These are phyloP conservation scores for Pongo abelii DNA, from an alignment of 2,113 vertebrate genomes.

Conservation along the genomic window DNA sequence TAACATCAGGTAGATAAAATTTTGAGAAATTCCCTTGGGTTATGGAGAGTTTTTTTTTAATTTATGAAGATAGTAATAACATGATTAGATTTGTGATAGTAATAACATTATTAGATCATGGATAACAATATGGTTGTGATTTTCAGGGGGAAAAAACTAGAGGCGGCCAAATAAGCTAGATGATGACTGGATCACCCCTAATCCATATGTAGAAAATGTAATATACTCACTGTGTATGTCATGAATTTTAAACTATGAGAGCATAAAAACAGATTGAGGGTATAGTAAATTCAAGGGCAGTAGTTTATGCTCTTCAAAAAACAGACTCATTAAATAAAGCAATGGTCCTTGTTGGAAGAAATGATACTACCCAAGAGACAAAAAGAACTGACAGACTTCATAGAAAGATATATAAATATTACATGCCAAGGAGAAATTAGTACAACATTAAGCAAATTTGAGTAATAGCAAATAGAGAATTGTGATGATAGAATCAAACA, in stretches of 20 bases:
- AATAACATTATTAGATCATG: neutral
- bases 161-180: neutral
- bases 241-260: neutral
- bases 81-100: neutral
- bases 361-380: conserved; percentile 60
- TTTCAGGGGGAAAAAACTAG: neutral
- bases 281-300: conserved; percentile 2
- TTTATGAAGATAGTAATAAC: neutral
- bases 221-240: neutral
- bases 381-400: conserved; percentile 64
- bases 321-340: conserved; percentile 45
- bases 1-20: neutral
- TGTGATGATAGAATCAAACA: conserved; percentile 42
- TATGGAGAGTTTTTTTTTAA: neutral
- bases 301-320: neutral
- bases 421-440: conserved; percentile 62
- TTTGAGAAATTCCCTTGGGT: neutral
- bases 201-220: neutral
- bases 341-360: conserved; percentile 50
- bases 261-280: neutral
- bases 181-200: neutral
- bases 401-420: conserved; percentile 58
- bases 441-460: conserved; percentile 46
- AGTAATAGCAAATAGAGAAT: conserved; percentile 64
- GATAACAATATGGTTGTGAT: neutral